These are phyloP conservation scores for Chlorops oryzae DNA, from an alignment of 1,140 invertebrate genomes.

Conservation along the genomic window DNA sequence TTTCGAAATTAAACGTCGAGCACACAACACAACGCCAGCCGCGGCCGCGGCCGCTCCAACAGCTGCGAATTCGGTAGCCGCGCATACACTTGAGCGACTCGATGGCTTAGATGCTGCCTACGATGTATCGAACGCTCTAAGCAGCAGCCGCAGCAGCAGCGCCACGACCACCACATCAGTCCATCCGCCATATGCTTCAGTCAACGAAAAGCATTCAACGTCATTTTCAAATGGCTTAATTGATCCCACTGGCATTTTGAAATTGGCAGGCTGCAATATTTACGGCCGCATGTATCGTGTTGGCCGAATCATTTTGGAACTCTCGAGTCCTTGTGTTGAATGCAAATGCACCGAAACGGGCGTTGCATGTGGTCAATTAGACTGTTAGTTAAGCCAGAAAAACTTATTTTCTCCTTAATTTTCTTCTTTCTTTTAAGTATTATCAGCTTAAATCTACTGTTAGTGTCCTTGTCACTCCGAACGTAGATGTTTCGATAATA, in stretches of 20 bases:
- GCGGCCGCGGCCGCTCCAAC: constrained; percentile 24
- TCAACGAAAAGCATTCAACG: too few species aligned
- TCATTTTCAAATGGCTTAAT: constrained; percentile 20
- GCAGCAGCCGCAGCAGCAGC: constrained; percentile 6
- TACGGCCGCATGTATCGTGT: constrained; percentile 85
- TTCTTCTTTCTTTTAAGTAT: constrained; percentile 7
- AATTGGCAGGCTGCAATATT: constrained; percentile 84
- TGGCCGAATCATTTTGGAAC: constrained; percentile 73
- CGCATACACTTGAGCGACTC: constrained; percentile 32
- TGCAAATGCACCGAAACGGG: constrained; percentile 82
- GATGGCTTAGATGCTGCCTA: constrained; percentile 24
- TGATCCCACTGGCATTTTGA: constrained; percentile 54
- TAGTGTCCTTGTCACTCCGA: too few species aligned
- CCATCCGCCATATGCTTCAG: constrained; percentile 3
- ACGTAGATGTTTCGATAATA: too few species aligned
- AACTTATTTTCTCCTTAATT: constrained; percentile 40
- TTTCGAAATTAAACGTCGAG: constrained; percentile 39
- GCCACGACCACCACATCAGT: neutral
- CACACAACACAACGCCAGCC: constrained; percentile 23
- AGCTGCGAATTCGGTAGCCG: constrained; percentile 5
- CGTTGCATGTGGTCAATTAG: constrained; percentile 71
- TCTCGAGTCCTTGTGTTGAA: constrained; percentile 74
- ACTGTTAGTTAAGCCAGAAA: constrained; percentile 50
- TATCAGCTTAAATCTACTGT: too few species aligned
- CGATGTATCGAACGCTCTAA: neutral